Evolutionary conservation across 2,113 vertebrate species (phyloP), one percentile per base, ranked within the genome.

Genomic region (Lanius ludovicianus): DNA sequence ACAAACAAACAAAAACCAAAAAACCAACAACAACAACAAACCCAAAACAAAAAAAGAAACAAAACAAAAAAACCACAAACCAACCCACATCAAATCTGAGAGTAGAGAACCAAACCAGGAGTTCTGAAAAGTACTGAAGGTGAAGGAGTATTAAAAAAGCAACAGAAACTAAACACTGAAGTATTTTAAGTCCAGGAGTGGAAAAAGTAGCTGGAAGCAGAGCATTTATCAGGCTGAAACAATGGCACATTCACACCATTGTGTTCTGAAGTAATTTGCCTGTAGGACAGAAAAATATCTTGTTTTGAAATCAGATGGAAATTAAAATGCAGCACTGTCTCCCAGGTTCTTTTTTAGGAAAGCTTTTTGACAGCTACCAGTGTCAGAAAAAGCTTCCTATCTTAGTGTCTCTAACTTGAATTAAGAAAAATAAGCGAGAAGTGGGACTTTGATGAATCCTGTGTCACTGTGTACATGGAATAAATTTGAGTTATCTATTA

Each of bases 231-330:
- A 95, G 77, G 42, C 84, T 76, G 84, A 68, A 89, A 73, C 71
- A 89, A 76, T 63, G 84, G 56, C 67, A 94, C 68, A 64, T 91
- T 95, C 95, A 55, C 57, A 82, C 86, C 81, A 30, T 88, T 46
- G 49, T 71, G 47, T 67, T 89, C 90, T 93, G 68, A 90, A 86
- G 49, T 47, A 47, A 69, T 79, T 64, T 95, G 82, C 70, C 47
- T 79, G 46, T 80, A 84, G 86, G 81, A 97, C 85, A 70, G 80
- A 91, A 97, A 86, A 97, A 95, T 81, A 81, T 4, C 49, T 84
- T 96, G 70, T 95, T 96, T 97, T 97, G 96, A 95, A 97, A 96
- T 96, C 90, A 84, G 71, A 79, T 96, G 78, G 70, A 89, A 96
- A 97, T 97, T 97, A 94, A 97, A 97, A 97, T 97, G 91, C 95